Evolutionary conservation across 1,140 invertebrate genomes (phyloP).

Genomic region (Heterodera carotae): DNA sequence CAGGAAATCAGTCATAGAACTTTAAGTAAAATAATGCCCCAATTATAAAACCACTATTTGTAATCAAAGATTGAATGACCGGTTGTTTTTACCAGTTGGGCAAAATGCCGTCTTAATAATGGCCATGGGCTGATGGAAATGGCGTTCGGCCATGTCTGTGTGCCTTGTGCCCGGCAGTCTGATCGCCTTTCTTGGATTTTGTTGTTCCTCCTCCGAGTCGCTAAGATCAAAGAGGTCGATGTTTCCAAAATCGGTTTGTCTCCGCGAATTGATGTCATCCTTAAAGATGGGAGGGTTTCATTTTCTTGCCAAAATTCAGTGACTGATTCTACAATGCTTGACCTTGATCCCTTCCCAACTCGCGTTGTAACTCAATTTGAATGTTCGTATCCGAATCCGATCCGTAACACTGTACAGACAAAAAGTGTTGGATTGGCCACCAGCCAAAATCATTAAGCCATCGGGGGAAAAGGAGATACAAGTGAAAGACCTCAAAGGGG

Average conservation of each 20-base stretch:
- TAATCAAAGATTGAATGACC: too few species aligned
- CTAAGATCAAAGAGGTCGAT: conserved; percentile 42
- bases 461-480: conserved; percentile 52
- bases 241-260: conserved; percentile 52
- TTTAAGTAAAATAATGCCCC: too few species aligned
- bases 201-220: conserved; percentile 45
- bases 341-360: conserved; percentile 53
- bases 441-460: conserved; percentile 40
- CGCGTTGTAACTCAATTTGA: conserved; percentile 41
- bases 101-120: conserved; percentile 43
- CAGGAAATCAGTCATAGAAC: too few species aligned
- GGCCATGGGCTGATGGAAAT: conserved; percentile 30
- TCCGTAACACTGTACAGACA: conserved; percentile 49
- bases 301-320: conserved; percentile 23
- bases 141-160: conserved; percentile 47
- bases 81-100: conserved; percentile 43
- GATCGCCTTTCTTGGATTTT: conserved; percentile 23
- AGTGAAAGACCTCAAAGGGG: conserved; percentile 47
- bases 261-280: conserved; percentile 45
- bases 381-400: conserved; percentile 36
- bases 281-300: conserved; percentile 25
- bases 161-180: conserved; percentile 43
- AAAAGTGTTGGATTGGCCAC: conserved; percentile 54
- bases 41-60: too few species aligned
- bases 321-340: conserved; percentile 1